Evolutionary conservation across 1,140 invertebrate species (phyloP), one percentile per base, ranked within the genome.

Genomic region (Brachionus asplanchnoidis): DNA sequence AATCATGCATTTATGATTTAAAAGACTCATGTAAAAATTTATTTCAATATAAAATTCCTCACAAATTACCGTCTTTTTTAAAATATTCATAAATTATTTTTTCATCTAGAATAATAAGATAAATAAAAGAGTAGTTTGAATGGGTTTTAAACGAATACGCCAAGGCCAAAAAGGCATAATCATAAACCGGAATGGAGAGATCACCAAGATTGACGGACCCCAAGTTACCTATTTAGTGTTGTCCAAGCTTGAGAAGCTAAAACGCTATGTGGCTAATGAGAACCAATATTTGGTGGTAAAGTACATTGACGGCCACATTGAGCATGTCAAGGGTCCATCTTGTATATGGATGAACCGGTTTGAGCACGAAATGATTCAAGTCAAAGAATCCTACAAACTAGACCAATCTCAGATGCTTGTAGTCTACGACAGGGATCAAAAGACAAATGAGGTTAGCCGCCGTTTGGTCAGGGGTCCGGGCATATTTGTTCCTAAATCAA

Each of bases 361-460:
- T 50, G 65, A 87, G 70, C 85, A 87, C 77, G 86, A 87, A 23
- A 56, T 42, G 20, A 86, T 89, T 20, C 46, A 84, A 8, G 84
- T 87, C 1, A 77, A 86, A 60, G 65, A 87, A n/a, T 87, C 88
- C 0, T 86, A 85, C 11, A 86, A 87, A 46, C 85, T 89, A 36
- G 88, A 88, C 85, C 87, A 87, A 23, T 88, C 89, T 70, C 88
- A 89, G 65, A 79, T 89, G 70, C 85, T 89, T 23, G 87, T 89
- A 40, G 87, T 89, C 14, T 89, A 89, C 86, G 87, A 87, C 73
- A 84, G 87, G 17, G 85, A 85, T 42, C 85, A 85, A 60, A 28
- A 46, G 86, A 88, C 6, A 85, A 88, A 83, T 77, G 40, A 50
- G n/a, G 79, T 82, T 80, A 88, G 66, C 8, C 60, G 82, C 11